Evolutionary conservation across 2,888 invertebrate genomes (phyloP).

Genomic region (Microctonus brassicae): DNA sequence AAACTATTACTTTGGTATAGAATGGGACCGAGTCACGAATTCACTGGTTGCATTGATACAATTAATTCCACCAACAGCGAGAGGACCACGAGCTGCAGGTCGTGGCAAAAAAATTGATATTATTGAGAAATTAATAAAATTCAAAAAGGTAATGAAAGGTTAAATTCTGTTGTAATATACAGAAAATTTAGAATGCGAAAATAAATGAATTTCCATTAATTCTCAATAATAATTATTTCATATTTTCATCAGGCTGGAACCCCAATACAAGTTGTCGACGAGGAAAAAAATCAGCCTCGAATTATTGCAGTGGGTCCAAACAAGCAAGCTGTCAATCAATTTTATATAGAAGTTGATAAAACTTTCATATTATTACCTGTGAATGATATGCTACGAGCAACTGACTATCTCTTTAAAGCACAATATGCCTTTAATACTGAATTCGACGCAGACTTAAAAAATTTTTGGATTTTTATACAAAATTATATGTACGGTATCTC

Average conservation of each 20-base stretch:
- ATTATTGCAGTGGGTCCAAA: constrained; percentile 24
- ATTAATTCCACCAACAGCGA: constrained; percentile 15
- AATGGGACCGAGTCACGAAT: constrained; percentile 22
- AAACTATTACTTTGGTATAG: no score
- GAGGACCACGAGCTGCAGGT: no score
- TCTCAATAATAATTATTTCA: no score
- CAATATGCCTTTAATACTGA: constrained; percentile 21
- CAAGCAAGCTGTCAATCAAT: constrained; percentile 10
- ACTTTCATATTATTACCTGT: constrained; percentile 12
- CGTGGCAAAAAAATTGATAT: no score
- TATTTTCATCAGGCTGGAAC: constrained; percentile 18
- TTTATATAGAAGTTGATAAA: constrained; percentile 18
- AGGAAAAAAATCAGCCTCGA: constrained; percentile 10
- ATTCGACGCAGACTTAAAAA: constrained; percentile 20
- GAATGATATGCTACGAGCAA: constrained; percentile 7
- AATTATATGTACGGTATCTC: constrained; percentile 21
- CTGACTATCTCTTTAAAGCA: constrained; percentile 18
- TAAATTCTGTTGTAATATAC: not conserved
- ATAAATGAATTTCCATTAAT: no score
- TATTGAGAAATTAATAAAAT: constrained; percentile 8
- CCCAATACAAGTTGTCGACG: constrained; percentile 16
- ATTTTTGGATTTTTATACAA: constrained; percentile 17
- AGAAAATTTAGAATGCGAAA: not conserved
- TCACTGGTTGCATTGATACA: constrained; percentile 20
- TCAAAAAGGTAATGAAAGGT: not conserved